Conservation (phyloP, 2,113 vertebrate genomes). For the Asarcornis scutulata region DNA sequence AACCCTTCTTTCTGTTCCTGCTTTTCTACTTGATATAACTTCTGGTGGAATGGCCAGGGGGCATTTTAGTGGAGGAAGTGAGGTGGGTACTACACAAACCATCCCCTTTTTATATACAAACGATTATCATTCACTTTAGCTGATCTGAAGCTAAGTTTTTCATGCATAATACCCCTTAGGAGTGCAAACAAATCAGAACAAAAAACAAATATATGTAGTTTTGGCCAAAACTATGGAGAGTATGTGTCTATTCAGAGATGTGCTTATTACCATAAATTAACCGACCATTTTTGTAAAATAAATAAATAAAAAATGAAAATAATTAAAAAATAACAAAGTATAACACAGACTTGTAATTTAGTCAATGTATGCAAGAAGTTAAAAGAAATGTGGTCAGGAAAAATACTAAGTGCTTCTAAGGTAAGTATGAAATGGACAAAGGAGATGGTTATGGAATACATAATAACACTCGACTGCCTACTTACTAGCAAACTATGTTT, state of each 20-base stretch:
- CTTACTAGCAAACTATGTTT: not conserved
- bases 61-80: not conserved
- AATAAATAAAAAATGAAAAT: too few species aligned
- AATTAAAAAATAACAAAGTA: not conserved
- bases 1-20: not conserved
- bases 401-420: not conserved
- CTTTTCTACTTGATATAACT: not conserved
- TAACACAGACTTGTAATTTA: not conserved
- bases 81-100: not conserved
- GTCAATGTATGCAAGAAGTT: not conserved
- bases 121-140: not conserved
- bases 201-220: not conserved
- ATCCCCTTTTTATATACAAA: not conserved
- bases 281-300: not conserved
- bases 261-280: not conserved
- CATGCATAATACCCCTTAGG: not conserved
- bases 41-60: not conserved
- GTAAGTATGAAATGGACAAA: not conserved
- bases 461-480: not conserved
- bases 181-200: not conserved
- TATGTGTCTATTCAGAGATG: not conserved
- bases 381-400: not conserved
- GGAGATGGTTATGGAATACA: not conserved
- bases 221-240: not conserved
- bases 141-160: not conserved